These are phyloP conservation scores for Trochalopteron elliotii DNA, from an alignment of 2,113 vertebrate genomes.

Conservation along the genomic window DNA sequence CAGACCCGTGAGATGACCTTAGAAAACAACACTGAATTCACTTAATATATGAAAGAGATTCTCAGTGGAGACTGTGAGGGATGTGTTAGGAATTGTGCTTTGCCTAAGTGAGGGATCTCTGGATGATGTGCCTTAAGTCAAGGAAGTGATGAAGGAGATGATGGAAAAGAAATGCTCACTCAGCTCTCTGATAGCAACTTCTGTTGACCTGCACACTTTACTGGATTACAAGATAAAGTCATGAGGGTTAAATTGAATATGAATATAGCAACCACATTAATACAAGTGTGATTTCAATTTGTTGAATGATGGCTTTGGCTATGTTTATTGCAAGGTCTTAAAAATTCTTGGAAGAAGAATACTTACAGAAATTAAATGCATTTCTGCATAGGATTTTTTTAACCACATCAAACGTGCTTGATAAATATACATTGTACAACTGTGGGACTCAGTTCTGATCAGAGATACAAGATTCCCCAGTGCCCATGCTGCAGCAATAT, in stretches of 20 bases:
- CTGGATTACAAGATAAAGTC: conserved; percentile 50
- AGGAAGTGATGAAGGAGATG: background rate
- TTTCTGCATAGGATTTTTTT: conserved; percentile 48
- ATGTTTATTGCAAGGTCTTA: conserved; percentile 61
- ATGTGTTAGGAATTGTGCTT: background rate
- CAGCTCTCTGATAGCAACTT: background rate
- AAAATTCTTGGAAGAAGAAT: conserved; percentile 60
- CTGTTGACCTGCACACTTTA: conserved; percentile 7
- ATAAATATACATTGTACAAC: conserved; percentile 2
- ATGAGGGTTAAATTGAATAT: conserved; percentile 42
- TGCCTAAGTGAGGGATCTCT: background rate
- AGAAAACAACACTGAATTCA: background rate
- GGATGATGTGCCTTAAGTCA: conserved; percentile 2
- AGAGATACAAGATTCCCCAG: background rate
- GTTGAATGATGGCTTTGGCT: conserved; percentile 60
- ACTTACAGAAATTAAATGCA: conserved; percentile 42
- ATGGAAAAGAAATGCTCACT: background rate
- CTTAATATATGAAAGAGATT: background rate
- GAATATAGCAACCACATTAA: conserved; percentile 37
- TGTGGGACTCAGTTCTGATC: background rate
- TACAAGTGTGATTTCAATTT: conserved; percentile 54
- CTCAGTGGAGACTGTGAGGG: background rate
- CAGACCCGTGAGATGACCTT: background rate
- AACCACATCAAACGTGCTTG: conserved; percentile 48
- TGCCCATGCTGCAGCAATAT: background rate